Evolutionary conservation across 2,888 invertebrate genomes (phyloP), one percentile per base, ranked within the genome.

Genomic region (Desoria tigrina): DNA sequence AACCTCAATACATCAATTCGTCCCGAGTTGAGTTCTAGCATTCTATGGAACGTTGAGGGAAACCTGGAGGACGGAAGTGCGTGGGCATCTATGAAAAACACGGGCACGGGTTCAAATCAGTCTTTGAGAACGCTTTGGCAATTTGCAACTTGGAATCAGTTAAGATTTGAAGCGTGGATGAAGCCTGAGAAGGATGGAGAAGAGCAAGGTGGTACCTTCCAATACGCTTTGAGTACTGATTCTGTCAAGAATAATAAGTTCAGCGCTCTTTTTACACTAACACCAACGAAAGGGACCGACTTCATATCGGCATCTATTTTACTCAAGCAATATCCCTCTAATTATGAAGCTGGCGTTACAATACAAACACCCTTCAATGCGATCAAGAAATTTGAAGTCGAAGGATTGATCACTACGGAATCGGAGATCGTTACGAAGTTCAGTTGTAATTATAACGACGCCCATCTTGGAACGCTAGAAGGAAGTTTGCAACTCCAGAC

Each of bases 21-120:
- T 27, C 66, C 65, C 3, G 70, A 66, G 55, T 56, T 72, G 11
- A 69, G 57, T 7, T 60, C 71, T 1, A 59, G 51, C 1, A 21
- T 71, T 0, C 65, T 68, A 11, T 76, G 76, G 76, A 60, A 63
- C 28, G 56, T 73, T 21, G 62, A 75, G 14, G 75, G 75, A 11
- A 62, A 54, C 21, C 7, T 55, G 16, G 26, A 42, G 1, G 23
- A 32, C 6, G 74, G 76, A 14, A 54, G 65, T 16, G 73, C 64
- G 1, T 32, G 26, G 42, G 59, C 65, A 0, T 61, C 59, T 21
- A 26, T 71, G 4, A 68, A 65, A 37, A 67, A 73, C 45, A 42
- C n/a, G n/a, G n/a, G n/a, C n/a, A n/a, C n/a, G n/a, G n/a, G n/a
- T n/a, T n/a, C n/a, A n/a, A n/a, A n/a, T n/a, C n/a, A n/a, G 24